These are phyloP conservation scores for Halcyon leucocephala DNA, from an alignment of 2,797 vertebrate genomes.

Conservation along the genomic window DNA sequence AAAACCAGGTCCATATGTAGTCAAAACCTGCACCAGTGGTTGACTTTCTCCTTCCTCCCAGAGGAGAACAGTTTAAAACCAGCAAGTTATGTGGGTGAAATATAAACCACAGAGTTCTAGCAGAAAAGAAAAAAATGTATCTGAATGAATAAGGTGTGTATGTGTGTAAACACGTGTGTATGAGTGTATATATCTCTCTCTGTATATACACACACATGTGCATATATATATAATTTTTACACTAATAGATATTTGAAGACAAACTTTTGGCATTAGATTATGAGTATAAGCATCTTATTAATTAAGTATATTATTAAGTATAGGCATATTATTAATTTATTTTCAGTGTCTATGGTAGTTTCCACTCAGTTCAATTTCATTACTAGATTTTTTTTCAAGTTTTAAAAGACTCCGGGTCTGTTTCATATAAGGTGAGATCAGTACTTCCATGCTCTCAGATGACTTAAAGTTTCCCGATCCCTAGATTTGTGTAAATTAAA, in stretches of 20 bases:
- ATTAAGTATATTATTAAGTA: not conserved
- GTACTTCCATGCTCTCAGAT: not conserved
- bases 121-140: not conserved
- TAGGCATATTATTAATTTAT: not conserved
- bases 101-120: not conserved
- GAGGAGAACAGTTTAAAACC: not conserved
- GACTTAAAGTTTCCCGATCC: not conserved
- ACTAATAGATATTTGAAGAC: not conserved
- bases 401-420: not conserved
- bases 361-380: not conserved
- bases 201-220: no score
- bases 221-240: not conserved
- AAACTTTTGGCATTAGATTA: not conserved
- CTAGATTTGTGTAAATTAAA: not conserved
- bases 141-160: not conserved
- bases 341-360: not conserved
- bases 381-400: not conserved
- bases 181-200: no score
- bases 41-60: not conserved
- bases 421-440: not conserved
- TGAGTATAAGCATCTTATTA: not conserved
- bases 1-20: not conserved
- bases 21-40: not conserved
- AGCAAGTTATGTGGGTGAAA: not conserved
- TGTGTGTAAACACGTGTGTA: not conserved